A percentile compares a stretch with the other conserved stretches of the same genome.
These are phyloP conservation scores for Apeltes quadracus DNA, from an alignment of 2,113 vertebrate genomes.

Conservation along the genomic window DNA sequence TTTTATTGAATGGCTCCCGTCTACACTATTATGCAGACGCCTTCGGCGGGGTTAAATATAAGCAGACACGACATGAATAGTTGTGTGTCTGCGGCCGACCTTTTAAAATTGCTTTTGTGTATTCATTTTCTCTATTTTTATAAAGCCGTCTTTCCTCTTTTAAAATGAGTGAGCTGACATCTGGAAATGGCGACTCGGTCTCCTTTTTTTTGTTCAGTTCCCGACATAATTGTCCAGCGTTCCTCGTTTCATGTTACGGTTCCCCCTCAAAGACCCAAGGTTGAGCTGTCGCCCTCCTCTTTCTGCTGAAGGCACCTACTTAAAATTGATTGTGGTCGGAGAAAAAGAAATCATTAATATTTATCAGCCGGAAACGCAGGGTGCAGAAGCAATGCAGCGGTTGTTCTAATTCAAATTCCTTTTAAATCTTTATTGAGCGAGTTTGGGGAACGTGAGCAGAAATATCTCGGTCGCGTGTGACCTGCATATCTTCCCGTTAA, in stretches of 20 bases:
- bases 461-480: constrained; percentile 65
- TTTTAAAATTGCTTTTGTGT: constrained; percentile 1
- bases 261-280: constrained; percentile 51
- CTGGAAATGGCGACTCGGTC: constrained; percentile 20
- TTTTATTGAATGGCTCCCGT: neutral
- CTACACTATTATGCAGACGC: neutral
- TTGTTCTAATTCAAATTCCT: constrained; percentile 73
- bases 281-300: constrained; percentile 53
- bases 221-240: constrained; percentile 14
- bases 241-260: constrained; percentile 36
- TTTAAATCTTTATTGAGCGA: constrained; percentile 66
- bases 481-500: constrained; percentile 75
- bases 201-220: constrained; percentile 22
- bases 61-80: constrained; percentile 1
- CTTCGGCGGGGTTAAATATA: neutral
- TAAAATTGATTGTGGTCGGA: constrained; percentile 69
- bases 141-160: constrained; percentile 7
- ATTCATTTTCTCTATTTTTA: neutral
- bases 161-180: constrained; percentile 19
- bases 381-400: constrained; percentile 53
- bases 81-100: neutral
- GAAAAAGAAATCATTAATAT: constrained; percentile 71
- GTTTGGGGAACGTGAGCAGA: constrained; percentile 70
- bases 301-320: constrained; percentile 57
- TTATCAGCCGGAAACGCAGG: constrained; percentile 58